phyloP scores from a whole-genome alignment of 2,888 invertebrate species.

The Leptogaster cylindrica region DNA sequence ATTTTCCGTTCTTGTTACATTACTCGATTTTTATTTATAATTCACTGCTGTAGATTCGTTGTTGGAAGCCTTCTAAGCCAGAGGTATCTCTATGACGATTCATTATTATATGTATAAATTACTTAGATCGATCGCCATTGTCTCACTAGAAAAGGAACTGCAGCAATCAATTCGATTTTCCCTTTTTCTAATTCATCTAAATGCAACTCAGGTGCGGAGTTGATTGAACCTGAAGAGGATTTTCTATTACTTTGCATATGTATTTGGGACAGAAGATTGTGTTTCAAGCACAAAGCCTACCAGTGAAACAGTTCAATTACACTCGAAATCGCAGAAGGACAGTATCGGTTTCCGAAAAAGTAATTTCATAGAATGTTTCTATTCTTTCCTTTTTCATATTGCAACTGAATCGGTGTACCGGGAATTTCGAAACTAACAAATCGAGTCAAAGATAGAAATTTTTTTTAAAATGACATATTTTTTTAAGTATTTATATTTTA shows the following conservation, averaged over 20 bases:
- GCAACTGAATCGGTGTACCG: too few species aligned
- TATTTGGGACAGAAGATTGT: too few species aligned
- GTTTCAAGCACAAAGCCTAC: too few species aligned
- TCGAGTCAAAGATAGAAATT: too few species aligned
- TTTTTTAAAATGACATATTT: too few species aligned
- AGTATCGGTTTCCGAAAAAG: too few species aligned
- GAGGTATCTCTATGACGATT: constrained; percentile 30
- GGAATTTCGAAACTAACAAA: too few species aligned
- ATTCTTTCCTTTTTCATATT: too few species aligned
- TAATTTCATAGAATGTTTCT: too few species aligned
- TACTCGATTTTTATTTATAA: constrained; percentile 6
- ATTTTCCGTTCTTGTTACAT: constrained; percentile 9
- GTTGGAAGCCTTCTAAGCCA: constrained; percentile 17
- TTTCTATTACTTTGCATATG: not conserved
- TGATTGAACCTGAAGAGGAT: constrained; percentile 16
- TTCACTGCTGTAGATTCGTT: constrained; percentile 25
- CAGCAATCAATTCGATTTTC: constrained; percentile 11
- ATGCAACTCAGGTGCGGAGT: constrained; percentile 13
- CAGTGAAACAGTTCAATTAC: too few species aligned
- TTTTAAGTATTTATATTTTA: too few species aligned
- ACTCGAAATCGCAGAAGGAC: too few species aligned
- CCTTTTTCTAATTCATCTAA: constrained; percentile 16
- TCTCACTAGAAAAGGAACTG: constrained; percentile 29
- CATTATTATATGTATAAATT: constrained; percentile 39
- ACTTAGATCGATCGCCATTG: constrained; percentile 19